These are phyloP conservation scores for Leuctra nigra DNA, from an alignment of 2,888 invertebrate genomes.

Conservation along the genomic window DNA sequence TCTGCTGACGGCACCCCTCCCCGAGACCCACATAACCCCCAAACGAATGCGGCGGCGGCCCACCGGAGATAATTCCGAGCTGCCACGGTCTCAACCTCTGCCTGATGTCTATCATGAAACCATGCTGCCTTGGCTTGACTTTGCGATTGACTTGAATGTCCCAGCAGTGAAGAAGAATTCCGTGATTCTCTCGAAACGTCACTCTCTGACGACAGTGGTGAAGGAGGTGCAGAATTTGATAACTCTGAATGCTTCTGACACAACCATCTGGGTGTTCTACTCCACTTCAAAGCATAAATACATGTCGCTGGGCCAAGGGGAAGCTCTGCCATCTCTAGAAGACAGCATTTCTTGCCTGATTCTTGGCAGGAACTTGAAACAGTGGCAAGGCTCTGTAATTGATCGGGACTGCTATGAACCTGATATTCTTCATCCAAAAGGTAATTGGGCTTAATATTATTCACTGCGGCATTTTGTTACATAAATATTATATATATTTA, in stretches of 20 bases:
- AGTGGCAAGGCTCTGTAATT: slow-evolving; percentile 51
- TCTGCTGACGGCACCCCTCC: slow-evolving; percentile 51
- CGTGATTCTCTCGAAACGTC: slow-evolving; percentile 34
- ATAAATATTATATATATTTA: too few relatives aligned
- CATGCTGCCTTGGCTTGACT: slow-evolving; percentile 54
- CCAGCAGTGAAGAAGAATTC: slow-evolving; percentile 52
- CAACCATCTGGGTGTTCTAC: slow-evolving; percentile 17
- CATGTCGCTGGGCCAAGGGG: neutral
- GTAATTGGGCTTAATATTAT: too few relatives aligned
- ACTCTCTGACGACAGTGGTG: slow-evolving; percentile 41
- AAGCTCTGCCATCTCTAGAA: neutral
- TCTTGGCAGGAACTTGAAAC: slow-evolving; percentile 54
- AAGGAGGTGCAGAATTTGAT: slow-evolving; percentile 47
- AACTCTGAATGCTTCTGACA: slow-evolving; percentile 30
- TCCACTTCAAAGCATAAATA: neutral
- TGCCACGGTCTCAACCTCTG: slow-evolving; percentile 33
- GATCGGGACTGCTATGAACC: slow-evolving; percentile 35
- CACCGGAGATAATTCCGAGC: neutral
- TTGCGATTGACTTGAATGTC: slow-evolving; percentile 47
- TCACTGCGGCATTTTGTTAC: too few relatives aligned
- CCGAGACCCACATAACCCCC: slow-evolving; percentile 26
- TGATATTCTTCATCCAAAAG: slow-evolving; percentile 36
- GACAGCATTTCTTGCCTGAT: slow-evolving; percentile 36
- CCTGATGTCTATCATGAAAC: slow-evolving; percentile 47
- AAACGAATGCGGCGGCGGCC: neutral